phyloP scores from a whole-genome alignment of 2,888 invertebrate species.

The Parnassius mnemosyne region DNA sequence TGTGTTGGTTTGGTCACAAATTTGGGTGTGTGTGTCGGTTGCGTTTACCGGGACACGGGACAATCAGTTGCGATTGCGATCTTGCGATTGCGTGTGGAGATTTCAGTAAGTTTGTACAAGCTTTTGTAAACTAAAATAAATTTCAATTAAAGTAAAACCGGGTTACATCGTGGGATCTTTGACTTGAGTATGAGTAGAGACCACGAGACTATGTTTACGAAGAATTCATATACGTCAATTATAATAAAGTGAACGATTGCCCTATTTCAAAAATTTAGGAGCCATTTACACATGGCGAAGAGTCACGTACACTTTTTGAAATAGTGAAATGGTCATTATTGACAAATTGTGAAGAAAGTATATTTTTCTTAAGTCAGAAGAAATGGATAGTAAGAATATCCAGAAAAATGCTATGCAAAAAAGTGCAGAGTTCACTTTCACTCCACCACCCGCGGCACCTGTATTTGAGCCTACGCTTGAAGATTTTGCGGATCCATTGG shows the following conservation, averaged over 20 bases:
- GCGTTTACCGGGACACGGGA: conserved; percentile 16
- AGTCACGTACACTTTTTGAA: conserved; percentile 72
- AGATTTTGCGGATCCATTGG: conserved; percentile 87
- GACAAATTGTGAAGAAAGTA: conserved; percentile 25
- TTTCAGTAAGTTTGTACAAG: conserved; percentile 8
- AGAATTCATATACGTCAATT: conserved; percentile 17
- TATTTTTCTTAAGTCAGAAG: conserved; percentile 28
- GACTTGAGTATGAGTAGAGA: not conserved
- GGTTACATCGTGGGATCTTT: conserved; percentile 1
- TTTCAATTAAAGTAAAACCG: conserved; percentile 3
- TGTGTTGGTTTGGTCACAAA: too few species aligned
- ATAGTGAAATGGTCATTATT: conserved; percentile 31
- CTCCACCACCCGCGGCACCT: conserved; percentile 83
- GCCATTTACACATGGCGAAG: conserved; percentile 78
- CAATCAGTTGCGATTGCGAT: conserved; percentile 17
- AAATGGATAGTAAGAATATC: conserved; percentile 74
- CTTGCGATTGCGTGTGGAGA: conserved; percentile 20
- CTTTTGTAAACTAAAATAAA: conserved; percentile 9
- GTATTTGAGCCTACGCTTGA: conserved; percentile 86
- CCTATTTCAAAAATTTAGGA: conserved; percentile 43
- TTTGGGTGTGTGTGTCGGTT: conserved; percentile 13
- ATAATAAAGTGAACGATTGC: conserved; percentile 22
- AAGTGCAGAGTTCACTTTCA: conserved; percentile 75
- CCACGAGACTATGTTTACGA: conserved; percentile 14
- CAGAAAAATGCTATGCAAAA: conserved; percentile 78